Evolutionary conservation across 2,888 invertebrate species (phyloP).

Genomic region (Linnaemya vulpina): DNA sequence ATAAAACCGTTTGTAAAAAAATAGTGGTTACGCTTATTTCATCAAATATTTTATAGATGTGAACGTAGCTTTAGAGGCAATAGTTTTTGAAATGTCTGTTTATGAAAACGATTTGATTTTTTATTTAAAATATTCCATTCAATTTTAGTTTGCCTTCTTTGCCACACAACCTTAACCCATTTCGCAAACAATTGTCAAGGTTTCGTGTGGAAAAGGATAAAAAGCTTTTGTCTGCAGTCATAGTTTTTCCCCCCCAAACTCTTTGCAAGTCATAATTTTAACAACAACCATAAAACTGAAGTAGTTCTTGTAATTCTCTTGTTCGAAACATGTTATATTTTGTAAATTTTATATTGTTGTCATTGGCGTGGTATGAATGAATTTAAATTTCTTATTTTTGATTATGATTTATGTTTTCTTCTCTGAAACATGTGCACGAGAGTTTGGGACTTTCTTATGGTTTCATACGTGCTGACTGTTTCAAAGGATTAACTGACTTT

Average conservation of each 20-base stretch:
- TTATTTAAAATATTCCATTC: constrained; percentile 12
- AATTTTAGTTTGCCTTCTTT: background rate
- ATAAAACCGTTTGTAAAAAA: too few relatives aligned
- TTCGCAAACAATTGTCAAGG: background rate
- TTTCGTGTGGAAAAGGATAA: background rate
- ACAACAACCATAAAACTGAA: constrained; percentile 62
- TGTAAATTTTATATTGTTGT: constrained; percentile 64
- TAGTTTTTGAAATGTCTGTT: constrained; percentile 45
- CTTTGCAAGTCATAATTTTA: constrained; percentile 26
- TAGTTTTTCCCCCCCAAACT: constrained; percentile 14
- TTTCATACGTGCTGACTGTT: background rate
- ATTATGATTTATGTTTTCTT: constrained; percentile 65
- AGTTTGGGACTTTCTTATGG: constrained; percentile 23
- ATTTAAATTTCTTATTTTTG: constrained; percentile 59
- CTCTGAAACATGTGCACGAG: background rate
- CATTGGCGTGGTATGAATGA: constrained; percentile 55
- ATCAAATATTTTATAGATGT: too few relatives aligned
- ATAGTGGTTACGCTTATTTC: too few relatives aligned
- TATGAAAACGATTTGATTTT: constrained; percentile 39
- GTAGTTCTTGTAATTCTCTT: constrained; percentile 58
- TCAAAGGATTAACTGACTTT: constrained; percentile 38
- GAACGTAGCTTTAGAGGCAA: background rate
- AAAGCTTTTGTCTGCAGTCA: constrained; percentile 17
- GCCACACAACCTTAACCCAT: background rate
- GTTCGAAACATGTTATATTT: constrained; percentile 56